Evolutionary conservation across 2,113 vertebrate species (phyloP).

Genomic region (Oryctolagus cuniculus): mOryCun1.1 NC_091444.1:56269001-56269500

Average conservation of each 20-base stretch:
- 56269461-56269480: background rate
- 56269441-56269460: background rate
- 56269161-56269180: background rate
- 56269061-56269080: background rate
- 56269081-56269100: background rate
- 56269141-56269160: background rate
- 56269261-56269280: background rate
- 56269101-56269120: background rate
- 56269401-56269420: constrained; percentile 5
- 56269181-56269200: background rate
- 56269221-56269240: background rate
- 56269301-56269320: constrained; percentile 10
- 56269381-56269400: background rate
- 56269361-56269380: background rate
- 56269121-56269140: background rate
- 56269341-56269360: background rate
- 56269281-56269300: background rate
- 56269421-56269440: background rate
- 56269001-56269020: background rate
- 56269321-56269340: constrained; percentile 25
- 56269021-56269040: background rate
- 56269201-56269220: background rate
- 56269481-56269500: background rate
- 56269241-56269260: background rate
- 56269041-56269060: background rate